Evolutionary conservation across 1,140 invertebrate genomes (phyloP), one percentile per base, ranked within the genome.

Genomic region (Musca domestica): DNA sequence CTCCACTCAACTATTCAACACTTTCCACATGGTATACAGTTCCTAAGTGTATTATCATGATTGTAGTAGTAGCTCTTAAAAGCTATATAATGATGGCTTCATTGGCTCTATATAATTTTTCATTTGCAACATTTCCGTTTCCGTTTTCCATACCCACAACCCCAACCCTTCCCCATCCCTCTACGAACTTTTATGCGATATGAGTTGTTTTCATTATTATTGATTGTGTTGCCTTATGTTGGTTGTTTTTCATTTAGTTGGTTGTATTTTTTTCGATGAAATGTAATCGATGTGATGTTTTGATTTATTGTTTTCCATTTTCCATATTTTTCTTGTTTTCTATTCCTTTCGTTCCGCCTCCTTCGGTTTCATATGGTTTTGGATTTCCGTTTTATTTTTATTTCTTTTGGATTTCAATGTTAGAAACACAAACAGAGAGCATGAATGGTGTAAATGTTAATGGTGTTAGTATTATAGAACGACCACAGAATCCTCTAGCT

Each of bases 401-500:
- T 30, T 58, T 15, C 15, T 17, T 30, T 58, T 15, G 25, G 30
- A 22, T 34, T 56, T 61, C n/a, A 34, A 61, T 61, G 56, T 61
- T 61, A 61, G 56, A 61, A 61, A 61, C 56, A 61, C 47, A 41
- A 15, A 47, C 78, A 87, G 82, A 87, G 81, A 88, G 87, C 74
- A 86, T 87, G 15, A 88, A 90, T 73, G 88, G 88, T 25, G 87
- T 90, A 78, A 90, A 90, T 77, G 87, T 89, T 80, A 88, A 89
- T 73, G 88, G 88, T 68, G 77, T 90, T 69, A 87, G 88, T 20
- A 80, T 89, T 14, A 87, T 89, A 78, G 86, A 84, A 46, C 64
- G 54, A 61, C 86, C 86, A 19, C 84, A 86, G 9, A 83, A 85
- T 49, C 82, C 87, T 15, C 74, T 84, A 22, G 82, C 84, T 71